Conservation (phyloP, 2,113 vertebrate species). For the Sigmodon hispidus region DNA sequence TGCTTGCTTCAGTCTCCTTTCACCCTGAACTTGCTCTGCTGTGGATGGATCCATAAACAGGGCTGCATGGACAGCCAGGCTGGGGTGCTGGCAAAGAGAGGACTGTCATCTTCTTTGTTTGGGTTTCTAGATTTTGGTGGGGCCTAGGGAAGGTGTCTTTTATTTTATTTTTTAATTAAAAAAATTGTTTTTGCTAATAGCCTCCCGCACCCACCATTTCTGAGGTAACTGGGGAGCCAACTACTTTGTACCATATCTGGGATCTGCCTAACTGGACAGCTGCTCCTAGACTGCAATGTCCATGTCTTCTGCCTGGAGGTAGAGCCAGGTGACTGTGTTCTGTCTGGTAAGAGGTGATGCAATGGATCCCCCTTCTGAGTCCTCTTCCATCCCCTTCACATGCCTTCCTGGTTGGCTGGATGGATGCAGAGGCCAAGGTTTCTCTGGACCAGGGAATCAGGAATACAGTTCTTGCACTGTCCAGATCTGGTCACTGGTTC, state of each 20-base stretch:
- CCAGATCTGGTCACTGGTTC: not conserved
- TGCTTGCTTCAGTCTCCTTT: not conserved
- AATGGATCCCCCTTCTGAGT: not conserved
- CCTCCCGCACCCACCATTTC: no score
- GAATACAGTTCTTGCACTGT: no score
- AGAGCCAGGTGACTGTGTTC: fast-evolving
- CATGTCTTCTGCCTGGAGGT: not conserved
- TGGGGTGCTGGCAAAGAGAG: not conserved
- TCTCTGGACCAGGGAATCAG: not conserved
- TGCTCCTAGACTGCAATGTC: not conserved
- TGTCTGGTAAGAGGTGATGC: no score
- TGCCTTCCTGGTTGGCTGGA: fast-evolving
- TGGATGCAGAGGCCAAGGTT: not conserved
- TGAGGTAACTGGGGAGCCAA: not conserved
- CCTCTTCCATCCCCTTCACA: no score
- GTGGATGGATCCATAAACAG: not conserved
- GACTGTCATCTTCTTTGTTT: not conserved
- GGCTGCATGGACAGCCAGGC: not conserved
- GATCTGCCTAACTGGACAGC: no score
- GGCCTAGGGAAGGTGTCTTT: not conserved
- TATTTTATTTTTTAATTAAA: no score
- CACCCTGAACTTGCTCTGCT: not conserved
- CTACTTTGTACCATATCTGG: not conserved
- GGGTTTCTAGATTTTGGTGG: not conserved
- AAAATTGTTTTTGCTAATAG: not conserved